Conservation (phyloP, 2,888 invertebrate species). For the Agrochola litura region DNA sequence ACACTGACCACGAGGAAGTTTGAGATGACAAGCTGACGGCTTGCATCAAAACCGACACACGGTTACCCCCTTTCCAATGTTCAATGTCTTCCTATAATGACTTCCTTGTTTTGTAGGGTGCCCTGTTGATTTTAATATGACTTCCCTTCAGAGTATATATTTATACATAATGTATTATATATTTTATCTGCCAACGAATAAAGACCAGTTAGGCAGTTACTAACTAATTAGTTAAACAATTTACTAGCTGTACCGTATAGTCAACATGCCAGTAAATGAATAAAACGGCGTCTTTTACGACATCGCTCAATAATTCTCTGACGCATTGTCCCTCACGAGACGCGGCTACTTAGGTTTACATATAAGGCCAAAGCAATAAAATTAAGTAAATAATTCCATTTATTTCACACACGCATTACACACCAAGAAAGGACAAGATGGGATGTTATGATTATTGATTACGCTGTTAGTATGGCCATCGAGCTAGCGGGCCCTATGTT, state of each 20-base stretch:
- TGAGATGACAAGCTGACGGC: constrained; percentile 77
- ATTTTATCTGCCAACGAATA: too few relatives aligned
- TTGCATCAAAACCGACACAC: constrained; percentile 69
- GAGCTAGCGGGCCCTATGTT: constrained; percentile 67
- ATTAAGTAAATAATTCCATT: constrained; percentile 42
- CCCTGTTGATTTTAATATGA: constrained; percentile 9
- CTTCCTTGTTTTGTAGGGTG: constrained; percentile 40
- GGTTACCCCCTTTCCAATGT: constrained; percentile 61
- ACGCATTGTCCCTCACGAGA: constrained; percentile 38
- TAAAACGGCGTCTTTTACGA: constrained; percentile 38
- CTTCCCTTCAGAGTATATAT: constrained; percentile 3
- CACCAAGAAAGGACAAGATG: constrained; percentile 55
- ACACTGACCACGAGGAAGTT: constrained; percentile 79
- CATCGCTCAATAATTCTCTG: constrained; percentile 33
- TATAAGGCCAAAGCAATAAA: constrained; percentile 51
- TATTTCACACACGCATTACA: constrained; percentile 39
- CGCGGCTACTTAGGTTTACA: constrained; percentile 33
- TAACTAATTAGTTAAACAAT: constrained; percentile 9
- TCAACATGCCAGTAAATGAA: constrained; percentile 1
- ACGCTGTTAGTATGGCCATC: constrained; percentile 49
- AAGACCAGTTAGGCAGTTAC: too few relatives aligned
- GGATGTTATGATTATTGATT: constrained; percentile 67
- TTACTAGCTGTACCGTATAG: constrained; percentile 1
- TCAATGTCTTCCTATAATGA: constrained; percentile 46
- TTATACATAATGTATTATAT: too few relatives aligned